Evolutionary conservation across 2,113 vertebrate species (phyloP).

Genomic region (Channa argus): DNA sequence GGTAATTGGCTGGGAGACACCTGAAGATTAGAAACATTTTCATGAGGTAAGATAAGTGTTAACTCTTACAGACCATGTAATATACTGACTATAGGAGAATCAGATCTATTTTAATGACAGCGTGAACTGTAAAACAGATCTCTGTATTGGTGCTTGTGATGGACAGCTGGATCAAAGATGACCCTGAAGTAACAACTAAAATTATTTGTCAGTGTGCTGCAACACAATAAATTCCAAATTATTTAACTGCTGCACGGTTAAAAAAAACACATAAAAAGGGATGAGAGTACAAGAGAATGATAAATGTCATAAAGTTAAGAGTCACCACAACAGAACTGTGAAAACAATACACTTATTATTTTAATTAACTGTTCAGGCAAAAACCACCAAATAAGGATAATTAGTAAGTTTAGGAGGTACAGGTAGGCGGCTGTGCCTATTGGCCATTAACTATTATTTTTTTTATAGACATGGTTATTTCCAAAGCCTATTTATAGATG

Average conservation of each 20-base stretch:
- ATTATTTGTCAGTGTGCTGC: neutral
- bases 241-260: slow-evolving; percentile 19
- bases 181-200: too few relatives aligned
- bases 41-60: too few relatives aligned
- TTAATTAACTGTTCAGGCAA: slow-evolving; percentile 16
- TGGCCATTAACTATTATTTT: too few relatives aligned
- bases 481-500: too few relatives aligned
- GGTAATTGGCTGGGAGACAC: too few relatives aligned
- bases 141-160: neutral
- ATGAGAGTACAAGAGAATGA: neutral
- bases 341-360: too few relatives aligned
- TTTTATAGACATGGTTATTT: too few relatives aligned
- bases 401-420: too few relatives aligned
- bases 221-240: slow-evolving; percentile 22
- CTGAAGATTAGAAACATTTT: too few relatives aligned
- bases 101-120: neutral
- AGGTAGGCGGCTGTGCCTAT: too few relatives aligned
- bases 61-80: too few relatives aligned
- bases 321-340: slow-evolving; percentile 2
- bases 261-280: slow-evolving; percentile 16
- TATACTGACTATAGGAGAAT: too few relatives aligned
- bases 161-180: slow-evolving; percentile 50
- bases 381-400: neutral
- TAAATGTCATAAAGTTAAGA: slow-evolving; percentile 32
- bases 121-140: neutral